A percentile compares a stretch with the other conserved stretches of the same genome.
Evolutionary conservation across 2,888 invertebrate genomes (phyloP).

Genomic region (Amiota mariae): DNA sequence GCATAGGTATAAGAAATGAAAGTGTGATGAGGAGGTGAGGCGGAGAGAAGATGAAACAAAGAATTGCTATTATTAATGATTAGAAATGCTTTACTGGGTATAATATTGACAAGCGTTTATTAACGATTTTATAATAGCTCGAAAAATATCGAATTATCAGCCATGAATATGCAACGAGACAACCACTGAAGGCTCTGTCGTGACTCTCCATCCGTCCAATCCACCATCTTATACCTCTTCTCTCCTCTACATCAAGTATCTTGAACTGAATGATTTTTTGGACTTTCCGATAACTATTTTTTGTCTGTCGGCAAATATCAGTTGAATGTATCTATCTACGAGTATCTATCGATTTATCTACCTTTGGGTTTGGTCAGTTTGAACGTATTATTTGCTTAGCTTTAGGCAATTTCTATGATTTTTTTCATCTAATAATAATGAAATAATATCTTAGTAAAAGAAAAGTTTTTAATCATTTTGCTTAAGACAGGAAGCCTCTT

Average conservation of each 20-base stretch:
- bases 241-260: too few relatives aligned
- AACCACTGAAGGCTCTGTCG: not conserved
- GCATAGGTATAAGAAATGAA: conserved; percentile 12
- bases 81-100: conserved; percentile 57
- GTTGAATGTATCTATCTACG: not conserved
- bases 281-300: too few relatives aligned
- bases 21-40: too few relatives aligned
- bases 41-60: too few relatives aligned
- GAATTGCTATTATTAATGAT: conserved; percentile 69
- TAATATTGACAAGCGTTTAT: conserved; percentile 68
- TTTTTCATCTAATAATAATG: not conserved
- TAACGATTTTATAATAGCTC: conserved; percentile 64
- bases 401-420: not conserved
- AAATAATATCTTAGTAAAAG: conserved; percentile 20
- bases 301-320: conserved; percentile 11
- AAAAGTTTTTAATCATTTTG: conserved; percentile 48
- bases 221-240: too few relatives aligned
- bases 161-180: conserved; percentile 39
- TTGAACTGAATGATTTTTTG: too few relatives aligned
- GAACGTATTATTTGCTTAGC: too few relatives aligned
- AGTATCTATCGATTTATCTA: not conserved
- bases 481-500: conserved; percentile 67
- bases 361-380: too few relatives aligned
- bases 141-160: conserved; percentile 51
- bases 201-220: not conserved